phyloP scores from a whole-genome alignment of 2,113 vertebrate species.

The Leiothrix lutea region DNA sequence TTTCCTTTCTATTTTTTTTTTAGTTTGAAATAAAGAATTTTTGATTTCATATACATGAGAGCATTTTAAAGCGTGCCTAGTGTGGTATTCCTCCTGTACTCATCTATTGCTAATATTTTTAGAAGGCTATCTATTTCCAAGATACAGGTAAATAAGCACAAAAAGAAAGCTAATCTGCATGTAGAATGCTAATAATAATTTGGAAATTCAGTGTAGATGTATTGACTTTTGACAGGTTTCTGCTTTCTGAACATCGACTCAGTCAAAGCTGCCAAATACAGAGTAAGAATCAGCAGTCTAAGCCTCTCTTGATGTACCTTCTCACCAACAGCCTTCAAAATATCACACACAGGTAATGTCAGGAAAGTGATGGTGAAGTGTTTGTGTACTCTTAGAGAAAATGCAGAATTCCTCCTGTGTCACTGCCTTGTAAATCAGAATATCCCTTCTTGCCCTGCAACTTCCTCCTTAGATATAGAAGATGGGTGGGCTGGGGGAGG shows the following conservation, averaged over 20 bases:
- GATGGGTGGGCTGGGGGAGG: too few relatives aligned
- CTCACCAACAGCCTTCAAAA: neutral
- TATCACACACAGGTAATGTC: neutral
- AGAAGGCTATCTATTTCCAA: neutral
- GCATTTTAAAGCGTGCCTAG: neutral
- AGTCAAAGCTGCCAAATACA: neutral
- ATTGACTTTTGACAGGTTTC: neutral
- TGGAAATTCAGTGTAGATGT: neutral
- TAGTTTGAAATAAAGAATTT: neutral
- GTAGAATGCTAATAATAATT: neutral
- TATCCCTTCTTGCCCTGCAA: neutral
- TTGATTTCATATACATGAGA: neutral
- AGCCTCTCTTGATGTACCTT: neutral
- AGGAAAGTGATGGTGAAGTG: neutral
- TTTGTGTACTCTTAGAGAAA: neutral
- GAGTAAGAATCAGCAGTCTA: neutral
- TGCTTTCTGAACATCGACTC: neutral
- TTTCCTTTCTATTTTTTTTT: neutral
- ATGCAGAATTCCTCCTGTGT: neutral
- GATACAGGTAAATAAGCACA: neutral
- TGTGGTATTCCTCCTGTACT: neutral
- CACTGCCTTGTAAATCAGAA: neutral
- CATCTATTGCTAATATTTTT: neutral
- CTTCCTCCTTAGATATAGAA: neutral
- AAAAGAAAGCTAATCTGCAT: neutral